Conservation (phyloP, 2,888 invertebrate species). For the Athripsodes cinereus region DNA sequence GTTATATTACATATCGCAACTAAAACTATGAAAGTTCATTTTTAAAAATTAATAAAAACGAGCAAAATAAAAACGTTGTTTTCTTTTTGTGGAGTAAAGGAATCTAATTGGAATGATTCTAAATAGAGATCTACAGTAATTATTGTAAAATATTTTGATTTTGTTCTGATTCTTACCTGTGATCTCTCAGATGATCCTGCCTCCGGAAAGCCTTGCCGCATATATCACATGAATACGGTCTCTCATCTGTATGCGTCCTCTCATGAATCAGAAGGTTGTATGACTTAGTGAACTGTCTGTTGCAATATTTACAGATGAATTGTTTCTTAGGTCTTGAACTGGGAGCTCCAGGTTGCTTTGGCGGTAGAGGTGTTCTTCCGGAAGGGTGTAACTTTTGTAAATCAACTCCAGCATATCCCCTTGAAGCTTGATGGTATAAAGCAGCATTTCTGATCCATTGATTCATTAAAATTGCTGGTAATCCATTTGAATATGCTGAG, state of each 20-base stretch:
- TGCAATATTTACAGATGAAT: slow-evolving; percentile 97
- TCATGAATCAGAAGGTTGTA: slow-evolving; percentile 97
- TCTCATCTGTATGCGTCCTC: slow-evolving; percentile 93
- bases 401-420: slow-evolving; percentile 45
- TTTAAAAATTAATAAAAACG: too few species aligned
- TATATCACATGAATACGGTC: slow-evolving; percentile 93
- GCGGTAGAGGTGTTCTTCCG: slow-evolving; percentile 46
- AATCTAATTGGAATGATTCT: too few species aligned
- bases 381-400: slow-evolving; percentile 43
- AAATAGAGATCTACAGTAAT: too few species aligned
- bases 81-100: too few species aligned
- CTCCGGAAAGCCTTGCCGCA: slow-evolving; percentile 94
- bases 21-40: too few species aligned
- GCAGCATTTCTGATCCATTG: slow-evolving; percentile 71
- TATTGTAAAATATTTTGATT: too few species aligned
- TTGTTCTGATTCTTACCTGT: slow-evolving; percentile 55
- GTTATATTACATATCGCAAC: too few species aligned
- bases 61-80: too few species aligned
- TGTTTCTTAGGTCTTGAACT: slow-evolving; percentile 69
- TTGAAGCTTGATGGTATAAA: slow-evolving; percentile 54
- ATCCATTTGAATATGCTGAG: slow-evolving; percentile 32
- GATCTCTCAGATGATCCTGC: slow-evolving; percentile 89
- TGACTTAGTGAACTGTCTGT: slow-evolving; percentile 94
- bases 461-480: slow-evolving; percentile 58
- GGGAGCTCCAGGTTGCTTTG: slow-evolving; percentile 51